Conservation (phyloP, 1,140 invertebrate genomes). For the Ceratina calcarata region DNA sequence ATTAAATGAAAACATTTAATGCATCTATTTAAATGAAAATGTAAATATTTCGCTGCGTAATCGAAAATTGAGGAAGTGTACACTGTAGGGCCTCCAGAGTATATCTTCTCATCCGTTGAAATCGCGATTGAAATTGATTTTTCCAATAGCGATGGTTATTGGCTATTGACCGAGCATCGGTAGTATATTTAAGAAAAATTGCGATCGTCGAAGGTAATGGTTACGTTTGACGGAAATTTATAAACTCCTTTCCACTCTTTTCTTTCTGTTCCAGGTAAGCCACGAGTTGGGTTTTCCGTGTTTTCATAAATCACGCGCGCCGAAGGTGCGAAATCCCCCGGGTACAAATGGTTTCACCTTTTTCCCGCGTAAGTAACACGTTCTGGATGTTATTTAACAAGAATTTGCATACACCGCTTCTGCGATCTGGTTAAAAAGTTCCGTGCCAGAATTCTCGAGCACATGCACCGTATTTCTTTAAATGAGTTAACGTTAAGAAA, state of each 20-base stretch:
- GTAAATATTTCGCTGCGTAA: background rate
- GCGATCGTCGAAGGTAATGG: background rate
- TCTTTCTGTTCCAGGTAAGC: constrained; percentile 29
- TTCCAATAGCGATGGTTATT: background rate
- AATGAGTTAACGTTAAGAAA: no score
- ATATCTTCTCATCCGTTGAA: background rate
- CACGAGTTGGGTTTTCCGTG: background rate
- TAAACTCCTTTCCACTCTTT: background rate
- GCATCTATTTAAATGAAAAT: background rate
- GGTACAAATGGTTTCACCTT: background rate
- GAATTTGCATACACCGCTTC: no score
- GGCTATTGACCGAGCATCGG: background rate
- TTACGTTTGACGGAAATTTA: constrained; percentile 8
- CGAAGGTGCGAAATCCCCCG: background rate
- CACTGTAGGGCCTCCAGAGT: background rate
- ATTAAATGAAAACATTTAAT: background rate
- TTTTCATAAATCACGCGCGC: constrained; percentile 8
- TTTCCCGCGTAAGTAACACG: background rate
- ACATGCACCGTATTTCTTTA: no score
- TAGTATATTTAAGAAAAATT: constrained; percentile 15
- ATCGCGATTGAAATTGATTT: constrained; percentile 26
- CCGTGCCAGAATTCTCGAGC: no score
- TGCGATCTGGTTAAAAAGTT: no score
- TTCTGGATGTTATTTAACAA: background rate
- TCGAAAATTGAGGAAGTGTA: constrained; percentile 14